Conservation (phyloP, 2,888 invertebrate genomes). For the Chymomyza amoena region DNA sequence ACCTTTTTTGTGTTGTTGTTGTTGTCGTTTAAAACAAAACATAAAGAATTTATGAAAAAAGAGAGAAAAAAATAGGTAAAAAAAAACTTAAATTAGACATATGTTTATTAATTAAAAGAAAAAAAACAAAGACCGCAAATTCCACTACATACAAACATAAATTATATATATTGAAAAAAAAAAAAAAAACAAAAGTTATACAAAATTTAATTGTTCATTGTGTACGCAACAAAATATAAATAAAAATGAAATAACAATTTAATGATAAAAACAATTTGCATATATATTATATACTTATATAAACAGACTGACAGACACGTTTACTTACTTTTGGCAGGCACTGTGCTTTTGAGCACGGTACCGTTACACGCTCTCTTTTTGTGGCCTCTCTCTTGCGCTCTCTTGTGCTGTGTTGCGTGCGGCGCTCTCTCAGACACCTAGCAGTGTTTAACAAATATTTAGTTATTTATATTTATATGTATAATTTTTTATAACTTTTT, state of each 20-base stretch:
- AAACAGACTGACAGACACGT: conserved; percentile 50
- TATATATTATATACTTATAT: conserved; percentile 15
- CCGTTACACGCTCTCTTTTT: not conserved
- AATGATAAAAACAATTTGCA: conserved; percentile 20
- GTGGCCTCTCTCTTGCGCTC: no score
- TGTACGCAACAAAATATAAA: conserved; percentile 28
- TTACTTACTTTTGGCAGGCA: conserved; percentile 31
- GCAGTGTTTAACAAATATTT: no score
- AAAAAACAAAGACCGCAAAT: not conserved
- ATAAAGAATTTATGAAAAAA: not conserved
- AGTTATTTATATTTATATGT: no score
- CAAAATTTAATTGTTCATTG: conserved; percentile 42
- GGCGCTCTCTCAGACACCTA: no score
- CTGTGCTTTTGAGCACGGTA: conserved; percentile 11
- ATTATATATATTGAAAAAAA: conserved; percentile 9
- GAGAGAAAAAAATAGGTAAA: not conserved
- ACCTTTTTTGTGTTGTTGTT: conserved; percentile 29
- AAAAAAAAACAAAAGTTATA: conserved; percentile 35
- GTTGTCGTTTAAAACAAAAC: conserved; percentile 10
- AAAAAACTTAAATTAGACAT: not conserved
- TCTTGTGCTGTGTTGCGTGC: no score
- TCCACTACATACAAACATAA: not conserved
- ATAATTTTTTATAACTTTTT: not conserved
- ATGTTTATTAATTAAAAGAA: not conserved
- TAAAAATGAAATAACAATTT: conserved; percentile 21